phyloP scores from a whole-genome alignment of 35 echinoderm and acorn worm species.

The Apostichopus californicus region DNA sequence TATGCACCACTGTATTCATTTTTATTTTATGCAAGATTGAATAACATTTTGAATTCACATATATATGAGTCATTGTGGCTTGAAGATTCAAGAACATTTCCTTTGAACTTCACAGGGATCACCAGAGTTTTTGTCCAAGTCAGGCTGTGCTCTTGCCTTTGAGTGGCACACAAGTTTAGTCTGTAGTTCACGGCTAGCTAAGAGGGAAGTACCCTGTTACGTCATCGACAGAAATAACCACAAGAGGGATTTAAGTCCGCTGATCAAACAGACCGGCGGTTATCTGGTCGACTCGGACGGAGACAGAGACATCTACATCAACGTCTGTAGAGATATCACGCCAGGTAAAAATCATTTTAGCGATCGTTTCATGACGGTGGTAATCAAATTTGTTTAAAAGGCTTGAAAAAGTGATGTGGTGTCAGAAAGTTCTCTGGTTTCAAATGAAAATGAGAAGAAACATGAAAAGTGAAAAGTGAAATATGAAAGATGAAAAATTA shows the following conservation, averaged over 20 bases:
- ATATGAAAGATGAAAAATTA: too few relatives aligned
- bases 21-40: neutral
- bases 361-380: too few relatives aligned
- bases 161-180: constrained; percentile 91
- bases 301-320: constrained; percentile 87
- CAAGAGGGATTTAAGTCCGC: constrained; percentile 80
- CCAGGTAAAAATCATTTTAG: constrained; percentile 52
- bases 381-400: too few relatives aligned
- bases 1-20: neutral
- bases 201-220: constrained; percentile 77
- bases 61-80: neutral
- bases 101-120: constrained; percentile 69
- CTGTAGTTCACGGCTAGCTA: constrained; percentile 60
- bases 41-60: neutral
- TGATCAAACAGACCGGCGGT: constrained; percentile 81
- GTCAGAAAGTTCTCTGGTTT: too few relatives aligned
- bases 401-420: too few relatives aligned
- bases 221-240: constrained; percentile 75
- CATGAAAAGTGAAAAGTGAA: too few relatives aligned
- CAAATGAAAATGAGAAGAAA: too few relatives aligned
- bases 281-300: constrained; percentile 77
- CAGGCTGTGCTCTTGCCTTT: constrained; percentile 76
- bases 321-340: constrained; percentile 92
- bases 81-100: neutral
- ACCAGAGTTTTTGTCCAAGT: constrained; percentile 73